Base-by-base conservation (phyloP, 2,888 invertebrate genomes). In the Himalopsyche anomala region DNA sequence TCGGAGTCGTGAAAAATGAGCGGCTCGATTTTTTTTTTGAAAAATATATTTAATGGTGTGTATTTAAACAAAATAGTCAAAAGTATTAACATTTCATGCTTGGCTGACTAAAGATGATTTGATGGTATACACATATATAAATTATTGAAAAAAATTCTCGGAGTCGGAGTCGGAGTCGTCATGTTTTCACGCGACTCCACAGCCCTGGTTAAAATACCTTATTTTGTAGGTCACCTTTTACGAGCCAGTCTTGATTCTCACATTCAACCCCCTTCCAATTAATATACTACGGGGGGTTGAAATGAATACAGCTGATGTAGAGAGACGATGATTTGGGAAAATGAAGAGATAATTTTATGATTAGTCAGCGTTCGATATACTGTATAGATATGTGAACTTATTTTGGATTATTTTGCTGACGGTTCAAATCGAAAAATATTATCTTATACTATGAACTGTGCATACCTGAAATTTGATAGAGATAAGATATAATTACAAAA, bases 221-320 rank as follows among this genome's bases (percentile, higher is more conserved):
- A 15, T 51, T 51, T 51, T 51, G 51, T 51, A 51, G 54, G 74
- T 79, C 79, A 54, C 69, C 74, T 83, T 74, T 79, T 45, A 45
- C 28, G 83, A 62, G 15, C 51, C 4, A 0, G 3, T 15, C 51
- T 51, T 55, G 19, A 79, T 62, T 74, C 69, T 79, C 36, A 83
- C 83, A 56, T n/a, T 55, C 62, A 83, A 79, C 83, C 19, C 79
- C 45, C 79, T 74, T 51, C 19, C 79, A 42, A 36, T 36, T 74
- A 83, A 28, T 54, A 62, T 82, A 17, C n/a, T 40, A 19, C 36
- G 38, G 54, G 56, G 40, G 40, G 51, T 51, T 55, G 74, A 79
- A 79, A 45, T 79, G 83, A 51, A 83, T 79, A 83, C 79, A 74
- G 45, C 79, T 79, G 83, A 83, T 79, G 79, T 17, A 74, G 83